Evolutionary conservation across 2,888 invertebrate genomes (phyloP), one percentile per base, ranked within the genome.

Genomic region (Volucella zonaria): DNA sequence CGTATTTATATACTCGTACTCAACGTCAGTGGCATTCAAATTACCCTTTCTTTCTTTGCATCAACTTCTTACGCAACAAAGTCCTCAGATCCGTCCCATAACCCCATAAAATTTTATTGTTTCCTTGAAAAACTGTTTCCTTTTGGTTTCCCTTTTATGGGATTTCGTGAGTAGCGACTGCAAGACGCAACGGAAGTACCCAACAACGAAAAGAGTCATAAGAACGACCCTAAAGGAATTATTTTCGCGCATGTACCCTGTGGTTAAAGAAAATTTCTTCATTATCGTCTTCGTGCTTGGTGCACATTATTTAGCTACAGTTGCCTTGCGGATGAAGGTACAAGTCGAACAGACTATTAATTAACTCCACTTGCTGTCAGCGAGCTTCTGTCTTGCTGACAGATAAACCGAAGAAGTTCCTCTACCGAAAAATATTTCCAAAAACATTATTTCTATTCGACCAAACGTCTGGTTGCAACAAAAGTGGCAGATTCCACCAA

Each of bases 281-380:
- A 59, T 75, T 15, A 43, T 49, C 43, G 10, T 75, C 31, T 51
- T 49, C 43, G 12, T 70, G 62, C 70, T 77, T 62, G 52, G 54
- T 49, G n/a, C 15, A 12, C 61, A 61, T 54, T 40, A 54, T 42
- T 59, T 43, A n/a, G 31, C 1, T 70, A 42, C 61, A 68, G 40
- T 52, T 76, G 77, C 66, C 67, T 77, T 73, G 71, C 47, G 45
- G 58, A 43, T 51, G 62, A 12, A 49, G 56, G 58, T 1, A 52
- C 31, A 31, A 3, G 31, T 31, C 4, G n/a, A 14, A 45, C 62
- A 64, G 59, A 6, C 45, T 43, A 66, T 64, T 70, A 70, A 47
- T 61, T 64, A 15, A 52, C 10, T 47, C 56, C 47, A 58, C 66
- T 45, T 75, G 61, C 31, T 31, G 31, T 31, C 6, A 6, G 31